Conservation (phyloP, 53 echinoderm and acorn worm species). For the Temnopleurus reevesii region DNA sequence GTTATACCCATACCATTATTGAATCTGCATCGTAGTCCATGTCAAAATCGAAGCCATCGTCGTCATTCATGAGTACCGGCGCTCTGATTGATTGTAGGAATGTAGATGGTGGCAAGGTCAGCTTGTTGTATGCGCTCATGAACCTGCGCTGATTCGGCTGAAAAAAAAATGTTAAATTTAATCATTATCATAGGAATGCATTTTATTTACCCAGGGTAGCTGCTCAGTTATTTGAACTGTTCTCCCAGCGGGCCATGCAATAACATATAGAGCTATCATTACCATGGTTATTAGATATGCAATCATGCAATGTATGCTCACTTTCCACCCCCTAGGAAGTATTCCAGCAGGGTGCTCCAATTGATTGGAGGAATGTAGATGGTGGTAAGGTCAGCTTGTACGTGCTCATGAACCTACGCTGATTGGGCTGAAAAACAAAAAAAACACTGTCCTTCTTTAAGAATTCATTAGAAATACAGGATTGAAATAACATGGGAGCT, state of each 20-base stretch:
- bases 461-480: too few species aligned
- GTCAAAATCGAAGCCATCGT: slow-evolving; percentile 46
- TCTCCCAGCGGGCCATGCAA: too few species aligned
- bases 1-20: slow-evolving; percentile 53
- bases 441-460: too few species aligned
- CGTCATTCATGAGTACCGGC: slow-evolving; percentile 90
- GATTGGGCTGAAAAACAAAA: slow-evolving; percentile 30
- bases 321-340: too few species aligned
- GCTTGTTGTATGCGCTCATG: slow-evolving; percentile 64
- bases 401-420: slow-evolving; percentile 46
- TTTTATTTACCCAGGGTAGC: too few species aligned
- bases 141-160: slow-evolving; percentile 35
- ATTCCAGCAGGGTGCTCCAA: slow-evolving; percentile 83
- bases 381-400: slow-evolving; percentile 68
- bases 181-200: too few species aligned
- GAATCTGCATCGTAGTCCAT: slow-evolving; percentile 38
- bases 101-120: slow-evolving; percentile 76
- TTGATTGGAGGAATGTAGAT: slow-evolving; percentile 93
- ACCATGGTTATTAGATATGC: too few species aligned
- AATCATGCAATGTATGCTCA: too few species aligned
- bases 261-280: too few species aligned
- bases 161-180: too few species aligned
- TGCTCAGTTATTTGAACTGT: too few species aligned
- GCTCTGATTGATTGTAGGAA: slow-evolving; percentile 88
- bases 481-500: too few species aligned